phyloP scores from a whole-genome alignment of 1,140 invertebrate species.

The Drosophila melanica region DNA sequence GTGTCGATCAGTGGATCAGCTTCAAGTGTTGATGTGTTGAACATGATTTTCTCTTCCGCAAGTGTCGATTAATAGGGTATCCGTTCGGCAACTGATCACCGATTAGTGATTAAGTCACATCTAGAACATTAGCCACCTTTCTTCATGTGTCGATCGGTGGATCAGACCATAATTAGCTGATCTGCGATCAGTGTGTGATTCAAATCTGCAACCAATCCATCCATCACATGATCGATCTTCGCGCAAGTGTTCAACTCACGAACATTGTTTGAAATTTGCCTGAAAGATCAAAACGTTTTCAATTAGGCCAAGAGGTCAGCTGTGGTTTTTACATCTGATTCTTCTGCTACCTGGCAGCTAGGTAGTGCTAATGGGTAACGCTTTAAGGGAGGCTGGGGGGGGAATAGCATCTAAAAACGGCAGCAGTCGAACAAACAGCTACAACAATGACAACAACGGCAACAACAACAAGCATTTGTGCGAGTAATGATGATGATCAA shows the following conservation, averaged over 20 bases:
- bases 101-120: too few relatives aligned
- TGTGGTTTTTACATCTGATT: slow-evolving; percentile 15
- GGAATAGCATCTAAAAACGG: background rate
- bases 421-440: slow-evolving; percentile 2
- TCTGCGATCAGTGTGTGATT: too few relatives aligned
- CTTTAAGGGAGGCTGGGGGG: background rate
- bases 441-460: background rate
- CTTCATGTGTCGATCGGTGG: too few relatives aligned
- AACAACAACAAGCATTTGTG: slow-evolving; percentile 41
- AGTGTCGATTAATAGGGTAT: too few relatives aligned
- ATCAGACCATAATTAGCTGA: too few relatives aligned
- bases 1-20: too few relatives aligned
- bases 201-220: background rate
- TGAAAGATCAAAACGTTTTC: slow-evolving; percentile 29
- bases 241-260: slow-evolving; percentile 8
- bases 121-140: too few relatives aligned
- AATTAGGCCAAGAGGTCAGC: slow-evolving; percentile 45
- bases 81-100: too few relatives aligned
- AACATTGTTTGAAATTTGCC: slow-evolving; percentile 9
- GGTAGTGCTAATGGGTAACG: too few relatives aligned
- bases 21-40: too few relatives aligned
- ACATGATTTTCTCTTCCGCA: too few relatives aligned
- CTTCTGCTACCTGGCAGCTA: slow-evolving; percentile 10
- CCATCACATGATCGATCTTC: background rate
- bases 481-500: slow-evolving; percentile 75